Conservation (phyloP, 2,113 vertebrate genomes). For the Nipponia nippon region DNA sequence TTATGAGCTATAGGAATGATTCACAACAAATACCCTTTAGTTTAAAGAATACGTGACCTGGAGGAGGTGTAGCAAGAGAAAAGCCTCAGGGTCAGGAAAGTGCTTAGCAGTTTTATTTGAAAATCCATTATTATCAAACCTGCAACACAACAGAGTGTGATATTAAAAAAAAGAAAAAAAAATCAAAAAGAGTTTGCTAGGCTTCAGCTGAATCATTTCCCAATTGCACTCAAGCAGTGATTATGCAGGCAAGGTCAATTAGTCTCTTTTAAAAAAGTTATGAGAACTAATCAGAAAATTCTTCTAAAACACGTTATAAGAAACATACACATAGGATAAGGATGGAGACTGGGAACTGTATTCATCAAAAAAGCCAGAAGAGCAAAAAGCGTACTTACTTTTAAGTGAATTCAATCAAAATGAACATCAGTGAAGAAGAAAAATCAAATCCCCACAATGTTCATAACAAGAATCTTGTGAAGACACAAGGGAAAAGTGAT, state of each 20-base stretch:
- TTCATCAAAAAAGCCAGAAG: neutral
- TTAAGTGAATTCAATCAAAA: neutral
- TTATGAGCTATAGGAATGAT: neutral
- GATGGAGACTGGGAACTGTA: neutral
- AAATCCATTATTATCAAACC: neutral
- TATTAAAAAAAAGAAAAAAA: neutral
- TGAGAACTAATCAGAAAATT: neutral
- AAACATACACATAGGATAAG: neutral
- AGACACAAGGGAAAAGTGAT: neutral
- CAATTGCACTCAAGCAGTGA: neutral
- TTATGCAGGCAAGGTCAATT: neutral
- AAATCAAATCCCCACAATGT: neutral
- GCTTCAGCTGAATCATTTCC: neutral
- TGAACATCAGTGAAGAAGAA: neutral
- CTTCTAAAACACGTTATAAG: neutral
- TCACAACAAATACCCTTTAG: neutral
- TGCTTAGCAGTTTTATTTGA: neutral
- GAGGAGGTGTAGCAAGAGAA: neutral
- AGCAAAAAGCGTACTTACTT: neutral
- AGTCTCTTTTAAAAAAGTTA: neutral
- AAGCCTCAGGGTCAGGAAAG: neutral
- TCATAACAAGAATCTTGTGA: neutral
- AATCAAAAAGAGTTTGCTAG: neutral
- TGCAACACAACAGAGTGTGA: neutral
- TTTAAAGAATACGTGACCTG: neutral